Evolutionary conservation across 2,797 vertebrate genomes (phyloP).

Genomic region (Glossophaga mutica): DNA sequence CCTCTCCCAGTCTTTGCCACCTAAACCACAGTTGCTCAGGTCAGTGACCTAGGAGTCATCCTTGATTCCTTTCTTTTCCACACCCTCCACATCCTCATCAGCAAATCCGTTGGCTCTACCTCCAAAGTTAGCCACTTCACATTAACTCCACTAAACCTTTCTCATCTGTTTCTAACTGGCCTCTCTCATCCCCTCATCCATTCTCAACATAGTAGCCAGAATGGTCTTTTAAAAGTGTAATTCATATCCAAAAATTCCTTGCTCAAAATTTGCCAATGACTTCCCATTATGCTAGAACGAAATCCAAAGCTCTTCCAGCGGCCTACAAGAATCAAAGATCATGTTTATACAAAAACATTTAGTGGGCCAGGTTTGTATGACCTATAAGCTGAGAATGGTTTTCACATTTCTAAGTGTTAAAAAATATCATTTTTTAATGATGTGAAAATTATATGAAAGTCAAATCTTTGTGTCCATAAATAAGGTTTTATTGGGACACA

Average conservation of each 20-base stretch:
- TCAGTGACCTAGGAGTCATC: not conserved
- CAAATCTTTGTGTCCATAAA: not conserved
- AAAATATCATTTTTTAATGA: not conserved
- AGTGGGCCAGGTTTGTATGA: not conserved
- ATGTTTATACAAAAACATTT: not conserved
- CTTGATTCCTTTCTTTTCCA: not conserved
- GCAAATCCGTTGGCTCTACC: not conserved
- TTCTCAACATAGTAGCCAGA: not conserved
- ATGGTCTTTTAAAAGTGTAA: conserved; percentile 10
- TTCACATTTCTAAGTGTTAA: not conserved
- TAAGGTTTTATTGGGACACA: not conserved
- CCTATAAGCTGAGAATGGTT: not conserved
- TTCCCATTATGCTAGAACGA: not conserved
- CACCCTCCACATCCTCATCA: not conserved
- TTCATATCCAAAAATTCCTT: not conserved
- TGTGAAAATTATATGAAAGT: not conserved
- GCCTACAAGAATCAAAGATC: not conserved
- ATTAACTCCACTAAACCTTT: not conserved
- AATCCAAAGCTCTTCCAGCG: not conserved
- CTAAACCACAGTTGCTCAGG: not conserved
- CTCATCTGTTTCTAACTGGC: not conserved
- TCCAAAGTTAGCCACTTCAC: not conserved
- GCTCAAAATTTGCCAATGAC: not conserved
- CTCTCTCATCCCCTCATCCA: not conserved
- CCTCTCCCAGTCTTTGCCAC: not conserved